Conservation (phyloP, 1,140 invertebrate species). For the Drosophila repletoides region DNA sequence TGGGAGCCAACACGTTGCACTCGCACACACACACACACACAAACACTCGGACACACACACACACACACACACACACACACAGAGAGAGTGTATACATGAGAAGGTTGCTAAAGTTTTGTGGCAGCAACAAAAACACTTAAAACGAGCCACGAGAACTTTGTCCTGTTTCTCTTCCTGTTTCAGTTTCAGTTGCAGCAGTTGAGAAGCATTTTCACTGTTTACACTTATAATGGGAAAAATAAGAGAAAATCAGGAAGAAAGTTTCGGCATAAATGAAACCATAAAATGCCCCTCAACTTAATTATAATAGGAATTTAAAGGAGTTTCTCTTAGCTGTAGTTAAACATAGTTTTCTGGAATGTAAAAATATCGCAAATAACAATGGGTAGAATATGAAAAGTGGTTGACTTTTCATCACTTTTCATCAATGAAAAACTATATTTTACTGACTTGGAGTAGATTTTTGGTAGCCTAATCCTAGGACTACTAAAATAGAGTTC, state of each 20-base stretch:
- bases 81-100: conserved; percentile 52
- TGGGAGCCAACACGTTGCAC: conserved; percentile 43
- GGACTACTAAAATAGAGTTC: too few relatives aligned
- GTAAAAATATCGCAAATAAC: too few relatives aligned
- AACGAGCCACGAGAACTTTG: conserved; percentile 13
- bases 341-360: background rate
- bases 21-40: conserved; percentile 23
- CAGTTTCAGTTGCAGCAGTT: conserved; percentile 10
- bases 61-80: conserved; percentile 5
- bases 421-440: too few relatives aligned
- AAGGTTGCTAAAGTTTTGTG: conserved; percentile 56
- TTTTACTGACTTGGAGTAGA: too few relatives aligned
- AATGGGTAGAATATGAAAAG: too few relatives aligned
- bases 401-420: too few relatives aligned
- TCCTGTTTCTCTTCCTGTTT: conserved; percentile 19
- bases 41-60: conserved; percentile 12
- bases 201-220: conserved; percentile 27
- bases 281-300: background rate
- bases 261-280: conserved; percentile 33
- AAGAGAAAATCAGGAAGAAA: conserved; percentile 45
- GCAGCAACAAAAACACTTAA: conserved; percentile 30
- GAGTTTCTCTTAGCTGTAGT: too few relatives aligned
- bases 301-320: background rate
- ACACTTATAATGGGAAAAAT: conserved; percentile 52
- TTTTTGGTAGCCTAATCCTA: too few relatives aligned